Evolutionary conservation across 1,140 invertebrate species (phyloP).

Genomic region (Meloidogyne chitwoodi): DNA sequence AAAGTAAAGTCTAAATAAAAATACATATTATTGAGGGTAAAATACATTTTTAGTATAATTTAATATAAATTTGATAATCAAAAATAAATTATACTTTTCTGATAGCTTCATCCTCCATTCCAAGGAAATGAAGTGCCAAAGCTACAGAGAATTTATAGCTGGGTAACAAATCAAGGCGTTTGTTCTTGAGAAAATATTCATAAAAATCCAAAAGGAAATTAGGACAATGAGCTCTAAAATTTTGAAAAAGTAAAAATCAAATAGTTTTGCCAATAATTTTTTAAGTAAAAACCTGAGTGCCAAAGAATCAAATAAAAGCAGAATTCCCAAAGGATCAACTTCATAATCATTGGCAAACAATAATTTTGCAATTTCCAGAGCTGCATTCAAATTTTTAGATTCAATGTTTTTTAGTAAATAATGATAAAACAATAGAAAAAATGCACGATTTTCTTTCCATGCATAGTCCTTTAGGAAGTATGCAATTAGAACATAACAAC

Average conservation of each 20-base stretch:
- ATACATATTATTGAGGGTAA: no score
- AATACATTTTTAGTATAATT: no score
- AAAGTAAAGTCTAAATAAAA: background rate
- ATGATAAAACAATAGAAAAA: slow-evolving; percentile 33
- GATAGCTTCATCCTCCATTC: slow-evolving; percentile 1
- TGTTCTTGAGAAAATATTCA: slow-evolving; percentile 25
- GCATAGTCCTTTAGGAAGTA: slow-evolving; percentile 14
- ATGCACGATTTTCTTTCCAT: slow-evolving; percentile 37
- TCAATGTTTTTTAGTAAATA: slow-evolving; percentile 32
- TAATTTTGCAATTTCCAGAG: slow-evolving; percentile 44
- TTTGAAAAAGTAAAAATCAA: background rate
- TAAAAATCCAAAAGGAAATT: slow-evolving; percentile 17
- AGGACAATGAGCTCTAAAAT: slow-evolving; percentile 9
- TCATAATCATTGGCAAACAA: slow-evolving; percentile 35
- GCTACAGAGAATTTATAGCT: slow-evolving; percentile 40
- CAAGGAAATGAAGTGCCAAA: slow-evolving; percentile 35
- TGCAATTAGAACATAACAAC: background rate
- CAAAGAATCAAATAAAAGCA: slow-evolving; percentile 39
- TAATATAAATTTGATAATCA: no score
- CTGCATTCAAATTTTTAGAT: slow-evolving; percentile 31
- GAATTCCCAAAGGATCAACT: slow-evolving; percentile 37
- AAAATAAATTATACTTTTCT: slow-evolving; percentile 15
- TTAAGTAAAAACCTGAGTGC: slow-evolving; percentile 32
- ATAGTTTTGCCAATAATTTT: background rate
- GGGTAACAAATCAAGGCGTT: slow-evolving; percentile 43